phyloP scores from a whole-genome alignment of 2,888 invertebrate genomes.

The Pachycephus smyrnensis region DNA sequence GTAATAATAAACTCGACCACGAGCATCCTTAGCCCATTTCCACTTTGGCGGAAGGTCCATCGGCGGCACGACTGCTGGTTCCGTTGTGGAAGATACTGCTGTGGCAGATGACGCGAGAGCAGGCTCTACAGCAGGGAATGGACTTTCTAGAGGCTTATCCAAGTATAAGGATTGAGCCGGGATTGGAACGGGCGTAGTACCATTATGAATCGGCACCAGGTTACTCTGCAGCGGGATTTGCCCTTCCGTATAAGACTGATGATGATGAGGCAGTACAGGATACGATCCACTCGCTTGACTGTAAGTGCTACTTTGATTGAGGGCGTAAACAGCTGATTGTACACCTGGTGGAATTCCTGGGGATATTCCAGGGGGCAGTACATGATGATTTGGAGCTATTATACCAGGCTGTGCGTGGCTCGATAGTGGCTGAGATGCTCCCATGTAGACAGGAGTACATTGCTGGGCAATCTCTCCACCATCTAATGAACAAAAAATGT shows the following conservation, averaged over 20 bases:
- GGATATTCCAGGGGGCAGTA: constrained; percentile 42
- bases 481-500: constrained; percentile 14
- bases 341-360: constrained; percentile 41
- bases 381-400: constrained; percentile 38
- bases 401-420: constrained; percentile 31
- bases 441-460: constrained; percentile 51
- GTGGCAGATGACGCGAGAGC: constrained; percentile 23
- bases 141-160: constrained; percentile 36
- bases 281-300: constrained; percentile 42
- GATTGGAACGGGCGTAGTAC: constrained; percentile 41
- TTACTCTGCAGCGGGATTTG: constrained; percentile 41
- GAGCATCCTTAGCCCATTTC: constrained; percentile 85
- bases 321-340: constrained; percentile 42
- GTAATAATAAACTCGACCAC: constrained; percentile 92
- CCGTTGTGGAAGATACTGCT: constrained; percentile 51
- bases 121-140: constrained; percentile 36
- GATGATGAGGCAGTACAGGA: constrained; percentile 38
- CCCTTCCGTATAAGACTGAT: constrained; percentile 39
- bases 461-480: constrained; percentile 49
- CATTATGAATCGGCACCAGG: constrained; percentile 49
- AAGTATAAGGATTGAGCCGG: constrained; percentile 37
- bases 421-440: constrained; percentile 36
- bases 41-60: constrained; percentile 85
- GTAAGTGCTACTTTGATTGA: constrained; percentile 41
- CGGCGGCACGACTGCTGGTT: constrained; percentile 57